A percentile compares a stretch with the other conserved stretches of the same genome.
Conservation (phyloP, 2,888 invertebrate species). For the Strigamia crassipes region DNA sequence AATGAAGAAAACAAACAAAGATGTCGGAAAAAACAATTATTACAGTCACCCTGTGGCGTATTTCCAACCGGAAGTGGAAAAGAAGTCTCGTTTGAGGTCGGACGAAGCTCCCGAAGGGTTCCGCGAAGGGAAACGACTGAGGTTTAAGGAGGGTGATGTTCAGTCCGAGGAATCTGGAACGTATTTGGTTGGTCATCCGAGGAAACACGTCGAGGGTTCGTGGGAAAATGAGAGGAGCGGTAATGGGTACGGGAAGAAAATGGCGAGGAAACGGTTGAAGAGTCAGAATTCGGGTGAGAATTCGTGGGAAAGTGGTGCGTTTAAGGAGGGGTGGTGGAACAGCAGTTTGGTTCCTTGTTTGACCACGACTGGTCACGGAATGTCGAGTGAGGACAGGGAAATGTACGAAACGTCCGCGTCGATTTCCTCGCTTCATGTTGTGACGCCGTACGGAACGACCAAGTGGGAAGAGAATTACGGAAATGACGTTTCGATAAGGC, state of each 20-base stretch:
- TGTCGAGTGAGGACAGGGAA: neutral
- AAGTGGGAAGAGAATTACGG: neutral
- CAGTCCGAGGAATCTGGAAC: neutral
- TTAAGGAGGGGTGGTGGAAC: neutral
- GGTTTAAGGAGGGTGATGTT: neutral
- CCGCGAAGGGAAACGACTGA: neutral
- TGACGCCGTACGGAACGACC: neutral
- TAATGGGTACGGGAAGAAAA: no score
- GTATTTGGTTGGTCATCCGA: neutral
- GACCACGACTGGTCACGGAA: neutral
- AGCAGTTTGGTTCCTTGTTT: neutral
- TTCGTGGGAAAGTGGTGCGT: neutral
- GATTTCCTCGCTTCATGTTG: neutral
- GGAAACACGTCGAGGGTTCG: neutral
- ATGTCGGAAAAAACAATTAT: neutral
- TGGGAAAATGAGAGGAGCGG: no score
- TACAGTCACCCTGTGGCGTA: neutral
- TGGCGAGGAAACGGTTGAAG: neutral
- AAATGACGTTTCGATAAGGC: neutral
- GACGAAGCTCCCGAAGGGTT: neutral
- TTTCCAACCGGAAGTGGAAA: neutral
- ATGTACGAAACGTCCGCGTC: neutral
- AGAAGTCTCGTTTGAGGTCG: neutral
- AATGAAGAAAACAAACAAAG: neutral
- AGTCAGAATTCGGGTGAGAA: neutral